Base-by-base conservation (phyloP, 2,797 vertebrate species). In the Paramormyrops hopkinsi region DNA sequence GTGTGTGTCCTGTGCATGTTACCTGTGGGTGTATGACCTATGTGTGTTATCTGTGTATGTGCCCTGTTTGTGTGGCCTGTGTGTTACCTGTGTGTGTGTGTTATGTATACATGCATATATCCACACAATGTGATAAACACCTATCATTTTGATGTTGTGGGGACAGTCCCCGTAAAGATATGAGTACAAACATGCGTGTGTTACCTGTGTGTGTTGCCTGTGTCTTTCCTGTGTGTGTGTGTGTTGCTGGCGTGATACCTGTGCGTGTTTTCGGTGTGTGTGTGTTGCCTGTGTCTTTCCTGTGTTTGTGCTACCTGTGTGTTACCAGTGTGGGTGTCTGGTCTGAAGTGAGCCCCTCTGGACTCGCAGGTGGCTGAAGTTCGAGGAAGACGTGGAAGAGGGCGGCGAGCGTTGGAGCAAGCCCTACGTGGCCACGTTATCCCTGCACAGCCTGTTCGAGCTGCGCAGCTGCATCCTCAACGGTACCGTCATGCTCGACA, bases 351-450 rank as follows among this genome's bases (percentile, higher is more conserved):
- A 84, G 9, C n/a, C 17, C n/a, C 37, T 88, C 29, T 48, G 54
- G 17, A 19, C 51, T 93, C 94, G 91, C 90, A 97, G 96, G 90
- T 97, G 96, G 96, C 94, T 97, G 87, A 97, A 97, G 90, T 97
- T 97, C 91, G 96, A 97, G 92, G 96, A 97, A 90, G 96, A 97
- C 88, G 96, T 97, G 89, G 96, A 97, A 93, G 96, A 97, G 11
- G 96, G 96, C 0, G 96, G 96, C 12, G 96, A 97, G 90, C 93
- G 96, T 1, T 97, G 96, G 96, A 97, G 96, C 92, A 97, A 97
- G 84, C 96, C 96, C 87, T 97, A 97, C 0, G 96, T 97, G 91
- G 96, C 96, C 44, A 97, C 96, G 3, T 92, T 97, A 1, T 96
- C 96, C 90, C 92, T 97, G 88, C 96, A 97, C 89, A 97, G 96